Conservation (phyloP, 2,113 vertebrate species). For the Phrynosoma blainvillii region DNA sequence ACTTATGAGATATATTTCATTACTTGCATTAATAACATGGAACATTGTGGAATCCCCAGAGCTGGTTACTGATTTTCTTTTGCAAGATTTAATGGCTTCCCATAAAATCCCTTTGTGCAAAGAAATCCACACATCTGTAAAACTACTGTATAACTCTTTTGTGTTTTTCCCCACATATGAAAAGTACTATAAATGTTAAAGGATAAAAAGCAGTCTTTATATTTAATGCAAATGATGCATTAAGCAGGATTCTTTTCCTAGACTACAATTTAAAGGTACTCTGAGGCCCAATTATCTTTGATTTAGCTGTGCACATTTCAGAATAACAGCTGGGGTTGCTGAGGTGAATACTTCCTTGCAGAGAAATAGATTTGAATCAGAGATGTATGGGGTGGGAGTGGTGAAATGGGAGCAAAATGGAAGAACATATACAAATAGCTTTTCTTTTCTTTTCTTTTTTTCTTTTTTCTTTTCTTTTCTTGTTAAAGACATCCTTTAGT, state of each 20-base stretch:
- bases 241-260: conserved; percentile 69
- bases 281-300: conserved; percentile 77
- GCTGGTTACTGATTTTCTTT: conserved; percentile 52
- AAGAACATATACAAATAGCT: conserved; percentile 6
- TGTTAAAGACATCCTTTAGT: conserved; percentile 31
- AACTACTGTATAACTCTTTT: conserved; percentile 62
- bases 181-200: conserved; percentile 69
- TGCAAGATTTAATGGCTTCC: conserved; percentile 60
- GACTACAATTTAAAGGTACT: conserved; percentile 76
- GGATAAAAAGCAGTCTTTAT: conserved; percentile 65
- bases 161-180: conserved; percentile 37
- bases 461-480: neutral
- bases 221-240: conserved; percentile 72
- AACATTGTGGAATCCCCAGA: conserved; percentile 45
- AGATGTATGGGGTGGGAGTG: conserved; percentile 18
- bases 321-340: conserved; percentile 71
- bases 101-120: conserved; percentile 53
- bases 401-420: conserved; percentile 1
- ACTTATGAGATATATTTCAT: conserved; percentile 53
- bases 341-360: conserved; percentile 64
- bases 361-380: conserved; percentile 57
- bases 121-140: conserved; percentile 42
- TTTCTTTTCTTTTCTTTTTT: conserved; percentile 14
- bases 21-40: conserved; percentile 61
- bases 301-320: conserved; percentile 74